Evolutionary conservation across 1,140 invertebrate species (phyloP).

Genomic region (Drosophila mojavensis): DNA sequence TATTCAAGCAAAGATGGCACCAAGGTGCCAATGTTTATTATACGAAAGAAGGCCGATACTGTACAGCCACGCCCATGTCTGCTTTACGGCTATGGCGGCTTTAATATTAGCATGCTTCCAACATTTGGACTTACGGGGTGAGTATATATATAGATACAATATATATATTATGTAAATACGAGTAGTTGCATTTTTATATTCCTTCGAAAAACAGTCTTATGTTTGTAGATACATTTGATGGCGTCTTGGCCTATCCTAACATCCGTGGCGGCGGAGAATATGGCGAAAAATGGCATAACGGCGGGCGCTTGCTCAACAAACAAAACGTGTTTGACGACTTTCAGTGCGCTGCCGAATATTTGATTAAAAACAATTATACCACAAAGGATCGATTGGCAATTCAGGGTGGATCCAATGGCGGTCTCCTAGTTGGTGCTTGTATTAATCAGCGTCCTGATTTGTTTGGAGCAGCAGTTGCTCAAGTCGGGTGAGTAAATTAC

Average conservation of each 20-base stretch:
- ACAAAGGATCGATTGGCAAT: slow-evolving; percentile 91
- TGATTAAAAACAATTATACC: slow-evolving; percentile 94
- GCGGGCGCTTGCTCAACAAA: slow-evolving; percentile 95
- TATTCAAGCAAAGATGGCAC: slow-evolving; percentile 98
- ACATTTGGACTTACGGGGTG: slow-evolving; percentile 86
- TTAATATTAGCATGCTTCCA: slow-evolving; percentile 96
- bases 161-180: neutral
- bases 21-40: slow-evolving; percentile 98
- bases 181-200: neutral
- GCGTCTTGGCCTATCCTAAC: slow-evolving; percentile 96
- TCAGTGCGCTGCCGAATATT: slow-evolving; percentile 95
- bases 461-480: slow-evolving; percentile 94
- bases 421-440: slow-evolving; percentile 95
- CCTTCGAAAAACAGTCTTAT: slow-evolving; percentile 85
- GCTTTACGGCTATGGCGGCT: slow-evolving; percentile 98
- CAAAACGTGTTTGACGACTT: slow-evolving; percentile 99
- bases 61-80: slow-evolving; percentile 90
- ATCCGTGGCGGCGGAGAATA: slow-evolving; percentile 99
- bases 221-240: slow-evolving; percentile 95
- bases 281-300: slow-evolving; percentile 98
- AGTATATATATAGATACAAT: neutral
- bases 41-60: slow-evolving; percentile 90
- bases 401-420: slow-evolving; percentile 98
- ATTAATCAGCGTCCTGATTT: slow-evolving; percentile 98
- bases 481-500: slow-evolving; percentile 91